These are phyloP conservation scores for Temnothorax rugatulus DNA, from an alignment of 2,888 invertebrate genomes.

Conservation along the genomic window DNA sequence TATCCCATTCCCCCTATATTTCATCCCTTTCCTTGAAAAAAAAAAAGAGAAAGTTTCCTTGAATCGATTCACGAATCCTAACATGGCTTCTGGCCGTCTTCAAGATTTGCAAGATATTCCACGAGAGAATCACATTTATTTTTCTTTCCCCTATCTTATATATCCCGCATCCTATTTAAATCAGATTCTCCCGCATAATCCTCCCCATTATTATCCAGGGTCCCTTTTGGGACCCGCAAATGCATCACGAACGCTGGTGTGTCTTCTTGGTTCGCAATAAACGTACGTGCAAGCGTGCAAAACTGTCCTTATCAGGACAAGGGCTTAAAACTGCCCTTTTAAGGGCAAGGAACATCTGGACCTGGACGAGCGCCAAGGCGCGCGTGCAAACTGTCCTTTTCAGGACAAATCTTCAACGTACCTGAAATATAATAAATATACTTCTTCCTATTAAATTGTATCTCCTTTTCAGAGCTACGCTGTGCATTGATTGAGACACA, in stretches of 20 bases:
- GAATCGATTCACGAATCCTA: background rate
- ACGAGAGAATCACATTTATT: constrained; percentile 30
- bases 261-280: constrained; percentile 20
- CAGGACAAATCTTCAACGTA: constrained; percentile 37
- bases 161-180: constrained; percentile 50
- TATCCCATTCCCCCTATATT: background rate
- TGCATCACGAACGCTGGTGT: constrained; percentile 63
- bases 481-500: background rate
- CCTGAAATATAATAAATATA: constrained; percentile 31
- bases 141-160: constrained; percentile 33
- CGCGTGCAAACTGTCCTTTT: constrained; percentile 48
- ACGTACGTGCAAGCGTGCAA: background rate
- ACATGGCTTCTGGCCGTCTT: background rate
- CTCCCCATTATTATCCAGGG: constrained; percentile 77
- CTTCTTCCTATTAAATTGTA: background rate
- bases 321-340: constrained; percentile 54
- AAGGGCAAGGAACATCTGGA: constrained; percentile 41
- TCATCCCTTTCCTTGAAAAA: background rate
- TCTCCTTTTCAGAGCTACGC: constrained; percentile 6
- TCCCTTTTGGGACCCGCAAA: constrained; percentile 84
- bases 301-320: constrained; percentile 48
- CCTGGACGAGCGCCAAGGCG: background rate
- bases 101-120: constrained; percentile 30
- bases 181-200: constrained; percentile 60
- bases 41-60: background rate